Evolutionary conservation across 2,888 invertebrate species (phyloP).

Genomic region (Lymantria monacha): DNA sequence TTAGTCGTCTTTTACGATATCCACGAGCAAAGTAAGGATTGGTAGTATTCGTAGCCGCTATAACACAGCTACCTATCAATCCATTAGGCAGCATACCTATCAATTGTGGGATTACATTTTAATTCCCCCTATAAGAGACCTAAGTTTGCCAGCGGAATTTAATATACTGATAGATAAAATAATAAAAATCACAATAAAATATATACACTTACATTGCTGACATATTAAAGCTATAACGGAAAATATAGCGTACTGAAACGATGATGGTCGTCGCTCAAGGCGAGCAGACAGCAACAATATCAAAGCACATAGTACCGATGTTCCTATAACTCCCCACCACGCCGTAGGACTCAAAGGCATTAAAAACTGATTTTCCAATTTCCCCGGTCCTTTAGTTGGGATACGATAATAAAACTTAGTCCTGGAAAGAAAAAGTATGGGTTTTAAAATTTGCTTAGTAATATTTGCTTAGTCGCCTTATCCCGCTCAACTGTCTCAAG

Average conservation of each 20-base stretch:
- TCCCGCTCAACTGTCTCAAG: no score
- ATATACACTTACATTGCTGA: constrained; percentile 60
- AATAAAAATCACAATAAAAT: not conserved
- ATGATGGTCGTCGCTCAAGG: constrained; percentile 51
- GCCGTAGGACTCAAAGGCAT: constrained; percentile 61
- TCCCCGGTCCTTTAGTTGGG: constrained; percentile 58
- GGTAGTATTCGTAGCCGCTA: no score
- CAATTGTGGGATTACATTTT: no score
- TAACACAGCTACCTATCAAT: no score
- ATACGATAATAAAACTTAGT: constrained; percentile 63
- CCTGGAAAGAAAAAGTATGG: constrained; percentile 29
- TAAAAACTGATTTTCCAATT: constrained; percentile 69
- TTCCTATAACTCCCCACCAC: constrained; percentile 60
- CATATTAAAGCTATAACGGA: constrained; percentile 66
- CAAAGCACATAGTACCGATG: constrained; percentile 48
- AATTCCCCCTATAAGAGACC: no score
- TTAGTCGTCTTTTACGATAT: no score
- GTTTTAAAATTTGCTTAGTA: not conserved
- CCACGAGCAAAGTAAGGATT: no score
- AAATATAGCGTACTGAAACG: constrained; percentile 56
- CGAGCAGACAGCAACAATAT: constrained; percentile 54
- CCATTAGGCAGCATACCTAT: no score
- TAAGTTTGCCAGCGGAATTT: no score
- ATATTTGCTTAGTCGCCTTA: no score
- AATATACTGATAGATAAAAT: no score